These are phyloP conservation scores for Papilio machaon DNA, from an alignment of 1,140 invertebrate species.

Conservation along the genomic window DNA sequence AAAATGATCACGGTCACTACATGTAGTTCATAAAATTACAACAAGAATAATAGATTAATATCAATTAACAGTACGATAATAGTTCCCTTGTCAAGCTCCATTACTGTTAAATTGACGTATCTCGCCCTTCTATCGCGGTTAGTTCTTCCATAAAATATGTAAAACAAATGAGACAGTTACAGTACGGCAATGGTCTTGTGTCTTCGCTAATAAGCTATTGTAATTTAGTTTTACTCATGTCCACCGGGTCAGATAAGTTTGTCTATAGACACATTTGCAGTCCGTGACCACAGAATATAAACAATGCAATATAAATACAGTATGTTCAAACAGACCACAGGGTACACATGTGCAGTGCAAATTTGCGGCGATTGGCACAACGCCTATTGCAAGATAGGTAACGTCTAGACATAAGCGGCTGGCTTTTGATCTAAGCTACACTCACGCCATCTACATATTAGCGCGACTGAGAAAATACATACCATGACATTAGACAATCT, in stretches of 20 bases:
- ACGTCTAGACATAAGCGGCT: constrained; percentile 39
- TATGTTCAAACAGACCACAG: constrained; percentile 39
- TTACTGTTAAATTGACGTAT: not conserved
- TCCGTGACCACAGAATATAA: constrained; percentile 11
- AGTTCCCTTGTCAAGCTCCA: not conserved
- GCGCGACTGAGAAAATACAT: not conserved
- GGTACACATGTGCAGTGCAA: constrained; percentile 57
- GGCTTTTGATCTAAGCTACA: constrained; percentile 29
- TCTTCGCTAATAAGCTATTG: no score
- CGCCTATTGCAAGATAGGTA: constrained; percentile 43
- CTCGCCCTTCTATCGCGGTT: no score
- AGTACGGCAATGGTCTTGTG: no score
- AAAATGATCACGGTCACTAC: not conserved
- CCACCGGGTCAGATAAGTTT: not conserved
- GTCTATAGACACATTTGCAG: constrained; percentile 10
- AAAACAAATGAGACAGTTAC: no score
- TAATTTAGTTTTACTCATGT: no score
- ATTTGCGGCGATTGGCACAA: constrained; percentile 55
- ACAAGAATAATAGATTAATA: not conserved
- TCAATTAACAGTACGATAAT: not conserved
- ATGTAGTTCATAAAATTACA: not conserved
- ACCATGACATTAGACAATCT: not conserved
- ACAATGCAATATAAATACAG: not conserved
- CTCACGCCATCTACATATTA: constrained; percentile 7
- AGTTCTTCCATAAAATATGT: no score